phyloP scores from a whole-genome alignment of 2,888 invertebrate genomes.

The Podotricha telesiphe region DNA sequence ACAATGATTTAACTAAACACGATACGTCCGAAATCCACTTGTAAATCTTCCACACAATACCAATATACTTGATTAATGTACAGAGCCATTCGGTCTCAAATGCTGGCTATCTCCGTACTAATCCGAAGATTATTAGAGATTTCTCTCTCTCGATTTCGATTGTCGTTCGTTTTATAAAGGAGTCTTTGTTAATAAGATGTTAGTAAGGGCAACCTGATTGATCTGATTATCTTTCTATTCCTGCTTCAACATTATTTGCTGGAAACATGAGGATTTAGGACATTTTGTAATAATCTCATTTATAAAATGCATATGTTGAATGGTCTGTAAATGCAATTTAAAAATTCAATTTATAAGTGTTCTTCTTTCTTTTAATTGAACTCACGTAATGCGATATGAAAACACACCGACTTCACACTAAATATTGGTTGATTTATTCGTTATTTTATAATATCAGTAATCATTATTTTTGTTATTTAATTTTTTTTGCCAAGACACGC shows the following conservation, averaged over 20 bases:
- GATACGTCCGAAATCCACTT: conserved; percentile 31
- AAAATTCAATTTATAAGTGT: too few species aligned
- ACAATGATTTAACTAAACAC: conserved; percentile 35
- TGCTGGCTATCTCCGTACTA: conserved; percentile 38
- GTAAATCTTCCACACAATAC: conserved; percentile 44
- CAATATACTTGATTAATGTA: conserved; percentile 45
- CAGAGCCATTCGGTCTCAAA: conserved; percentile 33
- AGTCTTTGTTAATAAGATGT: conserved; percentile 36
- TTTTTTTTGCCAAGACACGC: too few species aligned
- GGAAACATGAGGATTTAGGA: background rate
- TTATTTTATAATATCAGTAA: too few species aligned
- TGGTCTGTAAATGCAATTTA: too few species aligned
- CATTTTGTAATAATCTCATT: background rate
- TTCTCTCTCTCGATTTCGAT: conserved; percentile 41
- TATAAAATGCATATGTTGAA: too few species aligned
- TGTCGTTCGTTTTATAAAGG: conserved; percentile 37
- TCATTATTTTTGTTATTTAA: too few species aligned
- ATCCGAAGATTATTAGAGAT: conserved; percentile 49
- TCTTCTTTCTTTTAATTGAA: too few species aligned
- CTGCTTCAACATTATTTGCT: background rate
- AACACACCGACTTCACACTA: too few species aligned
- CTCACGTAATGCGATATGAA: too few species aligned
- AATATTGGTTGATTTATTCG: too few species aligned
- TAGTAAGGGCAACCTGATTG: conserved; percentile 19
- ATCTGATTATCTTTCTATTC: conserved; percentile 20